Percentiles rank a stretch among this genome's conserved stretches.
Conservation (phyloP, 2,888 invertebrate genomes). For the Chelonus formosanus region DNA sequence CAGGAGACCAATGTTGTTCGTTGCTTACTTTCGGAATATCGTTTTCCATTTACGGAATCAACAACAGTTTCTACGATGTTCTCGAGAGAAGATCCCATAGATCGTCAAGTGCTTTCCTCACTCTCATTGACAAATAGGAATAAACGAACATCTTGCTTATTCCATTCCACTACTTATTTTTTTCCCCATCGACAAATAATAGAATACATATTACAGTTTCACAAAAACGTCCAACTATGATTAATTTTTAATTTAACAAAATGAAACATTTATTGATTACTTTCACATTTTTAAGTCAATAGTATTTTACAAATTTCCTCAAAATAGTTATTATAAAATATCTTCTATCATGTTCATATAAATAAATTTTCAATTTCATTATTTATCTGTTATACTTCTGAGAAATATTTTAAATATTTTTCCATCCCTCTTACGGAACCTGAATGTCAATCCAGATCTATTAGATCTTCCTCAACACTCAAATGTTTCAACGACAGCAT, state of each 20-base stretch:
- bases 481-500: neutral
- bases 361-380: too few species aligned
- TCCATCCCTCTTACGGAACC: neutral
- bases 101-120: conserved; percentile 26
- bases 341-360: too few species aligned
- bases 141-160: conserved; percentile 5
- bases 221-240: too few species aligned
- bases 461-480: neutral
- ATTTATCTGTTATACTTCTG: too few species aligned
- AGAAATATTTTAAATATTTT: too few species aligned
- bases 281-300: too few species aligned
- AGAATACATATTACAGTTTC: neutral
- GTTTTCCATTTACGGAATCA: conserved; percentile 41
- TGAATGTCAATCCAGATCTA: conserved; percentile 2
- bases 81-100: conserved; percentile 23
- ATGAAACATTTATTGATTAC: too few species aligned
- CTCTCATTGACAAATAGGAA: conserved; percentile 24
- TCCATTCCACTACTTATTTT: neutral
- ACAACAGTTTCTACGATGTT: conserved; percentile 31
- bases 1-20: conserved; percentile 33
- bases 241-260: too few species aligned
- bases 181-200: neutral
- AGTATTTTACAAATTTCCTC: too few species aligned
- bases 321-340: too few species aligned
- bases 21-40: conserved; percentile 45